Base-by-base conservation (phyloP, 2,113 vertebrate species). In the Thamnophis sirtalis region DNA sequence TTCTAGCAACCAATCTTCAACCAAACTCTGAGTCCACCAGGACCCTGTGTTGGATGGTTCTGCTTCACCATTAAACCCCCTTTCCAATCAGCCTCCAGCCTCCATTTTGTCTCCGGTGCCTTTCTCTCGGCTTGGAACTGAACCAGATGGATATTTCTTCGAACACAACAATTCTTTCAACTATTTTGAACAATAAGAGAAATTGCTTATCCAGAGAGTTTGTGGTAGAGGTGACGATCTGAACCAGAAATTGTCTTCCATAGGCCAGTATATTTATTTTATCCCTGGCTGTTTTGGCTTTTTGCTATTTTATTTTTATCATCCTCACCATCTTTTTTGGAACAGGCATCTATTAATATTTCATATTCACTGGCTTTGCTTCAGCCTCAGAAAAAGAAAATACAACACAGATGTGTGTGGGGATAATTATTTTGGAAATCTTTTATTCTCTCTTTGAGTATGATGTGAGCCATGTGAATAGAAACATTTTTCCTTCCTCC, bases 281-380 rank as follows among this genome's bases (percentile, higher is more conserved):
- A 58, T 48, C 4, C 48, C 24, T 49, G 48, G 22, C 5, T 84
- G 3, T 53, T 87, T 51, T n/a, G 10, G 10, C 3, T 51, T 53
- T 22, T 53, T 89, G 38, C 54, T 26, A 21, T 50, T 49, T 91
- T 53, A 50, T 50, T 49, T 33, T 84, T 26, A 15, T 1, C 21
- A 38, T n/a, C 21, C 49, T 9, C 22, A 5, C n/a, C 56, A 38
- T 2, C 19, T 22, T 10, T 3, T 26, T 87, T 53, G 19, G 9
- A 63, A 53, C 15, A 50, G 56, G 49, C n/a, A 38, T 87, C 90
- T 68, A 68, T 87, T 38, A 63, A 43, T 68, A 51, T 9, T 95
- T 91, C 86, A 90, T 93, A 86, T 95, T 51, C 43, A 26, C 91
- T 33, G 33, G n/a, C n/a, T 43, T 51, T 93, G 88, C 60, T 94